Evolutionary conservation across 2,113 vertebrate species (phyloP), one percentile per base, ranked within the genome.

Genomic region (Amazona guildingii): DNA sequence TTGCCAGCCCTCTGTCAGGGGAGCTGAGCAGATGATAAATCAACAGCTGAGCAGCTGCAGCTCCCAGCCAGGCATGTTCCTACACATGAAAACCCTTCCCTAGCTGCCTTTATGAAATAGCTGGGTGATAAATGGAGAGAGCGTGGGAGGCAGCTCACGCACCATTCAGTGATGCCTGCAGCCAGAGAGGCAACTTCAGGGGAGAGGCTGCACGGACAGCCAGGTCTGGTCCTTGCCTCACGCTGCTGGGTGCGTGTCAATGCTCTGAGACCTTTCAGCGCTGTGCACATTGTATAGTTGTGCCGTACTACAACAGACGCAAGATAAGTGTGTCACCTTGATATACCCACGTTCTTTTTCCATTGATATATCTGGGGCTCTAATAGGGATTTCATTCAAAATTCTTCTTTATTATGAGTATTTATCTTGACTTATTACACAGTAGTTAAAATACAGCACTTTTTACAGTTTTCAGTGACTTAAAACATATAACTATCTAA

Each of bases 21-120:
- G 70, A 92, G 39, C 80, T 82, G 81, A 92, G 31, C 77, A 61
- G 79, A 67, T 31, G 64, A 95, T 94, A 95, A 96, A 95, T 95
- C 91, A 96, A 88, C 59, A 67, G 73, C 83, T 75, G 91, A 97
- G 92, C 96, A 97, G 95, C 95, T 97, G 94, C 94, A 89, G 80
- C 94, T 92, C 74, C 86, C 81, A 90, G 81, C 33, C 64, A 81
- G 86, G 66, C 95, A 4, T 95, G 80, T 84, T 86, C 69, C 9
- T 79, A 68, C 55, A 17, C 91, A 86, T 39, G 62, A 72, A 84
- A 92, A 89, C 70, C 63, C 66, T 82, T 51, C 61, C 35, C 86
- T 89, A 55, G 77, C 86, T 95, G 86, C 88, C 86, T 75, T 23
- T 35, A 15, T 39, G 6, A 33, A 63, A 89, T 91, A 91, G 88